Conservation (phyloP, 2,888 invertebrate species). For the Luffia ferchaultella region DNA sequence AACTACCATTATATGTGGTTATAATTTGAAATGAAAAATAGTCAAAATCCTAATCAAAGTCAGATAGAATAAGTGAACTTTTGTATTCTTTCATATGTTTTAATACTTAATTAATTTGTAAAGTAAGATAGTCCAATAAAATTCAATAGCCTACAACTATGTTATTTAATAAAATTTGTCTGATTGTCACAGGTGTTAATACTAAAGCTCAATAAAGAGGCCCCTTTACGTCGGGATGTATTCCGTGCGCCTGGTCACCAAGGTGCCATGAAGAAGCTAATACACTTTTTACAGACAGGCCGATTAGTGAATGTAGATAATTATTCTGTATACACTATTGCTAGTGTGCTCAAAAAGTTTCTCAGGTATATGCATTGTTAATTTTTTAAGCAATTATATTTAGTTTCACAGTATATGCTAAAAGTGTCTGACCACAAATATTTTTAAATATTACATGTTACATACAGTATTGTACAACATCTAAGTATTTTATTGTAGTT, state of each 20-base stretch:
- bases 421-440: no score
- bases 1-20: no score
- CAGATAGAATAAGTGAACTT: no score
- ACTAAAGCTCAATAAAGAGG: conserved; percentile 93
- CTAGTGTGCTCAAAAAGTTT: conserved; percentile 98
- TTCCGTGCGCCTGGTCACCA: conserved; percentile 96
- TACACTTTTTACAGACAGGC: conserved; percentile 90
- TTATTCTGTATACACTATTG: conserved; percentile 97
- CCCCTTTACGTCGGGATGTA: conserved; percentile 91
- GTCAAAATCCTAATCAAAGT: no score
- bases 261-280: conserved; percentile 92
- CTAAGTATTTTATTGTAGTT: no score
- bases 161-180: conserved; percentile 18
- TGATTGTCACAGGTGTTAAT: conserved; percentile 79
- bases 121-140: no score
- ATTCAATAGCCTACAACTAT: no score
- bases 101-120: no score
- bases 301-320: conserved; percentile 92
- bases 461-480: no score
- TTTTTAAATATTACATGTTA: no score
- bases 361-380: conserved; percentile 54
- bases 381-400: neutral
- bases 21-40: no score
- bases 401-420: neutral
- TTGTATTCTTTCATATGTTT: no score